Percentiles rank a stretch among this genome's conserved stretches.
These are phyloP conservation scores for Apoderus coryli DNA, from an alignment of 2,888 invertebrate species.

Conservation along the genomic window DNA sequence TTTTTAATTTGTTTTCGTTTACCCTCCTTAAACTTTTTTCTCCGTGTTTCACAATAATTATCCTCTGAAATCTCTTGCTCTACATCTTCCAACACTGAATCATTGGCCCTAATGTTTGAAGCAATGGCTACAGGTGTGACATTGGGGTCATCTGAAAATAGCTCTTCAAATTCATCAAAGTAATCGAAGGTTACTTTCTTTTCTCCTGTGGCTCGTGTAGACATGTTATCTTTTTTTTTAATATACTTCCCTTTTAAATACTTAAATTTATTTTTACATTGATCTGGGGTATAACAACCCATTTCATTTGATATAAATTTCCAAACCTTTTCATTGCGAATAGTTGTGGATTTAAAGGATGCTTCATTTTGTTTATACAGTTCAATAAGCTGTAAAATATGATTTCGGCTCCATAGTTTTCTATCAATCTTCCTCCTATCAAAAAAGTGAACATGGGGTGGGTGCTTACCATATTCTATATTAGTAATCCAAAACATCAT, in stretches of 20 bases:
- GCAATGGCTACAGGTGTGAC: not conserved
- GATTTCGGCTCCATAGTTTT: not conserved
- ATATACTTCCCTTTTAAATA: constrained; percentile 9
- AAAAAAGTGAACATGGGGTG: too few species aligned
- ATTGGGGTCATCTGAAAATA: not conserved
- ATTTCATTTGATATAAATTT: constrained; percentile 3
- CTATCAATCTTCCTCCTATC: too few species aligned
- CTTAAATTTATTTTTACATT: constrained; percentile 10
- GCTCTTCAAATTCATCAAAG: constrained; percentile 1
- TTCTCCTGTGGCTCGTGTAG: not conserved
- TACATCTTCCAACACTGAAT: too few species aligned
- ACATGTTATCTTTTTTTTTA: constrained; percentile 6
- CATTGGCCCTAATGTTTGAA: too few species aligned
- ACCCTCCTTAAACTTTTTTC: too few species aligned
- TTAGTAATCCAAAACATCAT: too few species aligned
- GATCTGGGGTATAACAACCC: not conserved
- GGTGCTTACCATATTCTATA: too few species aligned
- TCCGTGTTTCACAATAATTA: too few species aligned
- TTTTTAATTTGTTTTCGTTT: too few species aligned
- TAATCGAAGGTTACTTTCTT: not conserved
- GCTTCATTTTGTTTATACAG: not conserved
- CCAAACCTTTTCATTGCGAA: constrained; percentile 7
- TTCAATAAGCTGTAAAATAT: not conserved
- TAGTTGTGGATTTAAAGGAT: not conserved
- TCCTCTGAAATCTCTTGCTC: too few species aligned